phyloP scores from a whole-genome alignment of 2,797 vertebrate genomes.

The Hybognathus amarus region DNA sequence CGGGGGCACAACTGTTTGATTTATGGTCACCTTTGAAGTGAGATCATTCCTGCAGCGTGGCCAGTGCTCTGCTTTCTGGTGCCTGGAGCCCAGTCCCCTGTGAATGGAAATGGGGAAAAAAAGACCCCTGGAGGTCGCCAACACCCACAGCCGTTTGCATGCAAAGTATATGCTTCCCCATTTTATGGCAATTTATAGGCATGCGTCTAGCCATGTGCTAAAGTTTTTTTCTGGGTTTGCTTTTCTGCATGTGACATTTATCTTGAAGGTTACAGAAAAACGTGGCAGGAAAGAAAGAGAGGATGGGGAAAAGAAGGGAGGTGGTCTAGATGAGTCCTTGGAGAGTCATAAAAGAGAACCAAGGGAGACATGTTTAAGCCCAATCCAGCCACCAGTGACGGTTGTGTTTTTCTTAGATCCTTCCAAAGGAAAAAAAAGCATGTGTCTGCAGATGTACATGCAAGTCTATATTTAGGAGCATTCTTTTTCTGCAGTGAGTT shows the following conservation, averaged over 20 bases:
- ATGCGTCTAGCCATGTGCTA: slow-evolving; percentile 55
- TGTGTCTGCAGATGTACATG: slow-evolving; percentile 23
- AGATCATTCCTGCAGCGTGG: slow-evolving; percentile 70
- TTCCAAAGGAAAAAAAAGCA: slow-evolving; percentile 58
- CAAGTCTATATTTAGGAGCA: slow-evolving; percentile 36
- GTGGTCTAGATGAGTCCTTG: slow-evolving; percentile 53
- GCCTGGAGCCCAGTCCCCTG: slow-evolving; percentile 58
- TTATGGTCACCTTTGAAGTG: slow-evolving; percentile 80
- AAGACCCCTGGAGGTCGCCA: slow-evolving; percentile 60
- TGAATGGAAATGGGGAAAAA: slow-evolving; percentile 39
- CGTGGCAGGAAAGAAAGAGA: slow-evolving; percentile 49
- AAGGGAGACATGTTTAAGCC: slow-evolving; percentile 60
- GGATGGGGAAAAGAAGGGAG: slow-evolving; percentile 16
- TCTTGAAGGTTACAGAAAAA: slow-evolving; percentile 64
- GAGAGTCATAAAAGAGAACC: slow-evolving; percentile 65
- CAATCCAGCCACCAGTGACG: slow-evolving; percentile 33
- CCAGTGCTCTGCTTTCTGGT: slow-evolving; percentile 65
- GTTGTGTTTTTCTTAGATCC: slow-evolving; percentile 59
- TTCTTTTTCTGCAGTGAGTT: slow-evolving; percentile 17
- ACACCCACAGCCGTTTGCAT: slow-evolving; percentile 55
- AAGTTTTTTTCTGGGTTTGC: slow-evolving; percentile 45
- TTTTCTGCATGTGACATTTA: slow-evolving; percentile 55
- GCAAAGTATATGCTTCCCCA: slow-evolving; percentile 62
- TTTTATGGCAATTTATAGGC: slow-evolving; percentile 65
- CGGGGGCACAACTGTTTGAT: slow-evolving; percentile 71